Base-by-base conservation (phyloP, 2,797 vertebrate species). In the Lepilemur ruficaudatus region DNA sequence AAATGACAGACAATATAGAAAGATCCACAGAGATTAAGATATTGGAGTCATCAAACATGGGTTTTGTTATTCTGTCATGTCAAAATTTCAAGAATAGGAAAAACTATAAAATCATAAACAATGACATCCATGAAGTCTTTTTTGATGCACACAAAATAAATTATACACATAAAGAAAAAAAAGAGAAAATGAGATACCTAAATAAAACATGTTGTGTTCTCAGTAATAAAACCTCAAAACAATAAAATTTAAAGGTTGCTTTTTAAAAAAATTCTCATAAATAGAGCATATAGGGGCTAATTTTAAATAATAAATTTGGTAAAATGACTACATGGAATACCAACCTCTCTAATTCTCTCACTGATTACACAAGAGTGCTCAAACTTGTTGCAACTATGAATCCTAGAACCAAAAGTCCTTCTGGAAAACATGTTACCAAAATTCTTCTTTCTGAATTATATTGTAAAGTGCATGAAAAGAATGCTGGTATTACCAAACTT, bases 141-240 rank as follows among this genome's bases (percentile, higher is more conserved):
- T 72, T 41, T 59, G 32, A 67, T 18, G 59, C 48, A 91, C 35
- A 80, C 35, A 75, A 96, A 94, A 70, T 67, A 57, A 86, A 52
- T 12, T 38, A 46, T 23, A 75, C n/a, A 81, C 25, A 50, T 67
- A 50, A 65, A 81, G 80, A 69, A 87, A 91, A 81, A 80, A 81
- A 25, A 14, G 41, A 88, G 46, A 35, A 83, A 93, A 72, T 46
- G 9, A 52, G 17, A 41, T 88, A 25, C 18, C 18, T 17, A 41
- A 93, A 94, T 17, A 35, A 91, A 94, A 75, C 38, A 79, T 2
- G 1, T 78, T 88, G 73, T 76, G 12, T 63, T 94, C 72, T 63
- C 2, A 46, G 46, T 76, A 84, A 41, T n/a, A 52, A 76, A 85
- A 93, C 72, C 72, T 70, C 81, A 93, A 92, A 96, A 55, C n/a